Evolutionary conservation across 2,797 vertebrate species (phyloP).

Genomic region (Mionectes olivaceus): DNA sequence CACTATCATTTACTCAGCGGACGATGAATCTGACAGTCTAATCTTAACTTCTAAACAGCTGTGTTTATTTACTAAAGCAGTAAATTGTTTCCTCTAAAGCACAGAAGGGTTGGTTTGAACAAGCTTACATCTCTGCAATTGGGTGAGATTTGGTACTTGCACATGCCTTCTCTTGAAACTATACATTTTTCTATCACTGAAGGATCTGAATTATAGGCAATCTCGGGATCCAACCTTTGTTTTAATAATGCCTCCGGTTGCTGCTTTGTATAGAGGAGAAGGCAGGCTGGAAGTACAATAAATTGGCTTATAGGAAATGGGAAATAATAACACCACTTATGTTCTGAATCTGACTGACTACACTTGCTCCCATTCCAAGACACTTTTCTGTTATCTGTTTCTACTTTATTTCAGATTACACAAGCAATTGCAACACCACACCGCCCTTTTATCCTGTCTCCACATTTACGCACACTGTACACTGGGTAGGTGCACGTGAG

Average conservation of each 20-base stretch:
- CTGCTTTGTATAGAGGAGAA: background rate
- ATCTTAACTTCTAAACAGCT: constrained; percentile 60
- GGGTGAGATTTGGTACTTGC: background rate
- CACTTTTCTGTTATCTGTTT: background rate
- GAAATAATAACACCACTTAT: constrained; percentile 1
- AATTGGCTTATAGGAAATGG: constrained; percentile 26
- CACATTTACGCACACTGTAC: background rate
- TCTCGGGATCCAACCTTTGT: background rate
- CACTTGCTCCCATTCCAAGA: background rate
- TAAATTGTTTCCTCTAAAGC: constrained; percentile 66
- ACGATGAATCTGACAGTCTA: background rate
- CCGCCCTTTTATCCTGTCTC: background rate
- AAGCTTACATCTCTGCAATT: constrained; percentile 38
- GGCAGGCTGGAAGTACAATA: constrained; percentile 2
- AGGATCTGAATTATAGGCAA: constrained; percentile 48
- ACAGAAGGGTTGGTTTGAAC: constrained; percentile 26
- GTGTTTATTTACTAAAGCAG: constrained; percentile 69
- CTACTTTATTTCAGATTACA: background rate
- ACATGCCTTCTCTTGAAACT: constrained; percentile 20
- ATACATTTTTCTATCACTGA: constrained; percentile 34
- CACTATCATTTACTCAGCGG: background rate
- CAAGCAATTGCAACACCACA: background rate
- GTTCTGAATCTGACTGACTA: background rate
- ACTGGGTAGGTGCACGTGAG: accelerated
- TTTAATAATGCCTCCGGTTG: constrained; percentile 47